A percentile compares a stretch with the other conserved stretches of the same genome.
Conservation (phyloP, 2,888 invertebrate species). For the Rhagonycha fulva region DNA sequence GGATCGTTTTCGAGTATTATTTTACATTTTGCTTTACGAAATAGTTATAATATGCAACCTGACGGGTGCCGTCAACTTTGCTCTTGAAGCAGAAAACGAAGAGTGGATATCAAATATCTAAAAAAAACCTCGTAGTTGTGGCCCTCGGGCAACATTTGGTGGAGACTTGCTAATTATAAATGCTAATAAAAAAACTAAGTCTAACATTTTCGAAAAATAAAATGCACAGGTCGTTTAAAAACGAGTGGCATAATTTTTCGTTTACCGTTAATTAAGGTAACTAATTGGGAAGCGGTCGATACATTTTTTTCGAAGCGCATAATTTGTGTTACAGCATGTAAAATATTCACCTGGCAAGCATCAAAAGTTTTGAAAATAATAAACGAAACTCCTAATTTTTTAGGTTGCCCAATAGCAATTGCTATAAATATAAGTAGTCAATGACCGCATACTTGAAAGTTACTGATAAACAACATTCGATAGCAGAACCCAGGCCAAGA, state of each 20-base stretch:
- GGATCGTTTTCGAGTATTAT: background rate
- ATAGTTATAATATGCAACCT: background rate
- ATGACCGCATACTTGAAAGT: constrained; percentile 37
- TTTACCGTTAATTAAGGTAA: background rate
- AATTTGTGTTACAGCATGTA: background rate
- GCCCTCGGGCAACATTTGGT: background rate
- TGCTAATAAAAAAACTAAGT: background rate
- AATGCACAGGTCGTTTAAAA: background rate
- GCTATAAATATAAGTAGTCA: constrained; percentile 39
- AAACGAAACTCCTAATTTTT: constrained; percentile 37
- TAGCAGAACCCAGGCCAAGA: constrained; percentile 13
- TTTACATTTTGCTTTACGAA: background rate
- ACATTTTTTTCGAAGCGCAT: background rate
- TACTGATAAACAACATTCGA: constrained; percentile 28
- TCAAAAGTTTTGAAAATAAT: constrained; percentile 28
- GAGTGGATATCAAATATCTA: background rate
- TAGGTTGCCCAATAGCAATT: constrained; percentile 36
- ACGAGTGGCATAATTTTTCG: background rate
- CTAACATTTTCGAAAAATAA: background rate
- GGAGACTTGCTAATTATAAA: background rate
- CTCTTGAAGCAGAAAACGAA: background rate
- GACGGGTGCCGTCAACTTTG: background rate
- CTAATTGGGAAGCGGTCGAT: background rate
- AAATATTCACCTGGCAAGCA: constrained; percentile 33
- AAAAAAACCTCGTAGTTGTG: background rate